Evolutionary conservation across 1,140 invertebrate genomes (phyloP).

Genomic region (Lysiphlebus fabarum): DNA sequence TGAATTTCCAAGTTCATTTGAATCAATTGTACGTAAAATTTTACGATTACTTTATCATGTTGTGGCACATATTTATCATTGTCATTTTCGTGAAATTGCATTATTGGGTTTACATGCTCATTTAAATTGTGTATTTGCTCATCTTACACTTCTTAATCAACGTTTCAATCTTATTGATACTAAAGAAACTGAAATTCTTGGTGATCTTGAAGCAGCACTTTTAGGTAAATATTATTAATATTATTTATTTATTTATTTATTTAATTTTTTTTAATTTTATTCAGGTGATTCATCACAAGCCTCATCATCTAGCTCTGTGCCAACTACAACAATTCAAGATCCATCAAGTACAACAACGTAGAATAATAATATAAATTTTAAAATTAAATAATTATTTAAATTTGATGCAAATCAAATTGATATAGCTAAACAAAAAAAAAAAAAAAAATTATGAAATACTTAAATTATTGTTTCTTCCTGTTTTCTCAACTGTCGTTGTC

Average conservation of each 20-base stretch:
- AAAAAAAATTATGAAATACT: conserved; percentile 11
- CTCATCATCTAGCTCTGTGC: conserved; percentile 29
- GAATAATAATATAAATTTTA: conserved; percentile 21
- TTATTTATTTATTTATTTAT: neutral
- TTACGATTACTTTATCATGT: conserved; percentile 95
- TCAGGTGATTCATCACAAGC: conserved; percentile 44
- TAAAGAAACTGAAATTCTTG: conserved; percentile 92
- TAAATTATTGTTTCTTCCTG: conserved; percentile 8
- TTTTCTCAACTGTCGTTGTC: conserved; percentile 34
- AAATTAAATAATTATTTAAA: conserved; percentile 32
- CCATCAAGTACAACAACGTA: conserved; percentile 39
- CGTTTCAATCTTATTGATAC: conserved; percentile 90
- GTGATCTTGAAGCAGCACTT: conserved; percentile 77
- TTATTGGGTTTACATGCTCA: conserved; percentile 89
- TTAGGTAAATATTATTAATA: conserved; percentile 45
- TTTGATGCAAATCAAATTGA: conserved; percentile 43
- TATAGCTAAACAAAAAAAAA: conserved; percentile 26
- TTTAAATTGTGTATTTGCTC: conserved; percentile 94
- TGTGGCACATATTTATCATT: conserved; percentile 95
- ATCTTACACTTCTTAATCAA: conserved; percentile 88
- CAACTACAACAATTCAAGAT: conserved; percentile 41
- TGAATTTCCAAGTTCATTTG: conserved; percentile 92
- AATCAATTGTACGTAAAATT: conserved; percentile 93
- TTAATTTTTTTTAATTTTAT: neutral
- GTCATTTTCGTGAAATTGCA: conserved; percentile 93